Conservation (phyloP, 2,888 invertebrate species). For the Eudemis profundana region DNA sequence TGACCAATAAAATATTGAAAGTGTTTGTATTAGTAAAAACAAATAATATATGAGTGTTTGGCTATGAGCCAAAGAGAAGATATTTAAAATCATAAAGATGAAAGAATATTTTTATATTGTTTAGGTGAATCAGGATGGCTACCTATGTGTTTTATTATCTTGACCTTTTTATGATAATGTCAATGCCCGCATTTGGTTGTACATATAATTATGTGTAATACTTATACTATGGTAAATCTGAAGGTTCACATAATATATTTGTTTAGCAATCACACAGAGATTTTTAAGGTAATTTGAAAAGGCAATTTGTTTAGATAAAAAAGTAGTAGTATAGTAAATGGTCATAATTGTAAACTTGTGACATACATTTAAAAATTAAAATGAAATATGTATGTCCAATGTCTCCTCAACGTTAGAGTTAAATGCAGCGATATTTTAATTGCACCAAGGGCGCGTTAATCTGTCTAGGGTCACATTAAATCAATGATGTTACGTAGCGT, state of each 20-base stretch:
- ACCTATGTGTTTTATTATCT: constrained; percentile 2
- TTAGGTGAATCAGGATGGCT: constrained; percentile 7
- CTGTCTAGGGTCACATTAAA: constrained; percentile 5
- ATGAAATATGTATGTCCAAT: background rate
- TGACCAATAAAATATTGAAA: constrained; percentile 41
- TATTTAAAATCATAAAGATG: constrained; percentile 45
- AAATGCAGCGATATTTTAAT: constrained; percentile 36
- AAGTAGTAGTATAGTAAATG: too few relatives aligned
- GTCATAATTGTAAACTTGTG: background rate
- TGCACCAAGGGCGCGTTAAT: constrained; percentile 44
- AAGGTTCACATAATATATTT: too few relatives aligned
- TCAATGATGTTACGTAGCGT: constrained; percentile 27
- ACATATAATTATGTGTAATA: too few relatives aligned
- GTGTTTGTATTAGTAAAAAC: constrained; percentile 37
- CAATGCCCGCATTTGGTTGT: background rate
- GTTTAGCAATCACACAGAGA: too few relatives aligned
- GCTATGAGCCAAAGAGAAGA: constrained; percentile 49
- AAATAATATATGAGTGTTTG: constrained; percentile 51
- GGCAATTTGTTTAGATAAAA: too few relatives aligned
- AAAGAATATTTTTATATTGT: constrained; percentile 23
- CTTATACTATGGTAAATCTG: too few relatives aligned
- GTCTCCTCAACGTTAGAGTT: constrained; percentile 43
- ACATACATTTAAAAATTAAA: too few relatives aligned
- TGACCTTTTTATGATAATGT: constrained; percentile 12
- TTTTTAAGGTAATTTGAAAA: too few relatives aligned